Conservation (phyloP, 92 coral and sea anemone genomes). For the Phenganax marumi region DNA sequence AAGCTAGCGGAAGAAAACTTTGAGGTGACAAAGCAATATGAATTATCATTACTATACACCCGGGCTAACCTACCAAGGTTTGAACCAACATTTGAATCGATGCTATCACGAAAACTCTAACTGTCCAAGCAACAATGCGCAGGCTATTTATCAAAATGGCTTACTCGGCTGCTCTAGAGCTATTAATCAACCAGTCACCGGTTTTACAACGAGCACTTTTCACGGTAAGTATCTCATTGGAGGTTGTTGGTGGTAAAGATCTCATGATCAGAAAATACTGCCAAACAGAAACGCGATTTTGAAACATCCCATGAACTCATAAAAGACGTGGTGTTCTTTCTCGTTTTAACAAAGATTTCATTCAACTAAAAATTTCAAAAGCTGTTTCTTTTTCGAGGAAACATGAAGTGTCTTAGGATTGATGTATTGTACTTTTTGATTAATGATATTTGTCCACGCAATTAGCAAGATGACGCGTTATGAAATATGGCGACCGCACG, state of each 20-base stretch:
- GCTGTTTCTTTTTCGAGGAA: neutral
- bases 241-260: neutral
- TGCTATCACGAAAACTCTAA: constrained; percentile 21
- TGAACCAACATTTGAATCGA: neutral
- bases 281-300: neutral
- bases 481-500: constrained; percentile 39
- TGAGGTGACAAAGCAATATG: neutral
- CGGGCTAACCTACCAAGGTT: neutral
- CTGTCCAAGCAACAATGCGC: constrained; percentile 4
- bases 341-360: neutral
- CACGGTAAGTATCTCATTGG: constrained; percentile 4
- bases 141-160: constrained; percentile 28
- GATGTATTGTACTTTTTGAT: constrained; percentile 27
- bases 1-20: neutral
- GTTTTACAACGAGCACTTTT: constrained; percentile 22
- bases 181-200: constrained; percentile 48
- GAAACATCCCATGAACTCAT: neutral
- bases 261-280: neutral
- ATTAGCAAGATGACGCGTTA: constrained; percentile 11
- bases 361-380: neutral
- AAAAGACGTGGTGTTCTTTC: neutral
- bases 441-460: neutral
- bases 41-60: constrained; percentile 31
- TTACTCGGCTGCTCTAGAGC: constrained; percentile 21
- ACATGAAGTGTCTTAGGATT: neutral